These are phyloP conservation scores for Nesogale talazaci DNA, from an alignment of 2,113 vertebrate genomes.

Conservation along the genomic window DNA sequence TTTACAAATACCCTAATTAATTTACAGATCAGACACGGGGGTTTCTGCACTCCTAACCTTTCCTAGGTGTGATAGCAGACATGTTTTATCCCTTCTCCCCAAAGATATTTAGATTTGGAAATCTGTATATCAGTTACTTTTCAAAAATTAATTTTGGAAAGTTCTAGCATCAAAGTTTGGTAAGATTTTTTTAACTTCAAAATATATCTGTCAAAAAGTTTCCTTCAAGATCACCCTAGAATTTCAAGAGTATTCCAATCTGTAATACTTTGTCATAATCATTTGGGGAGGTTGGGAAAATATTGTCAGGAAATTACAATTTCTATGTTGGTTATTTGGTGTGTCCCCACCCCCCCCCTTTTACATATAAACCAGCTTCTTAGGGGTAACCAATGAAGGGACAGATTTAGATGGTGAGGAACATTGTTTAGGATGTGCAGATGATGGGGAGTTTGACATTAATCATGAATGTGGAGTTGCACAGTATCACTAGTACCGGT, in stretches of 20 bases:
- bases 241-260: neutral
- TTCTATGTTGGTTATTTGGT: neutral
- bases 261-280: neutral
- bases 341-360: too few relatives aligned
- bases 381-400: too few relatives aligned
- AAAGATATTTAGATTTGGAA: neutral
- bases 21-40: neutral
- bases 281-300: neutral
- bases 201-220: constrained; percentile 13
- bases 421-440: too few relatives aligned
- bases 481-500: too few relatives aligned
- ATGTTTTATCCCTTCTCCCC: neutral
- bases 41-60: neutral
- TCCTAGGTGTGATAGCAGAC: neutral
- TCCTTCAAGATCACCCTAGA: neutral
- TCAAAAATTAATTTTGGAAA: constrained; percentile 14
- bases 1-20: neutral
- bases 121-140: constrained; percentile 32
- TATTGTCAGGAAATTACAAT: neutral
- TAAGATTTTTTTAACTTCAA: neutral
- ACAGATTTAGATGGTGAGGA: too few relatives aligned
- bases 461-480: too few relatives aligned
- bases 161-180: neutral
- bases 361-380: too few relatives aligned
- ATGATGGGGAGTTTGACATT: too few relatives aligned